Conservation (phyloP, 2,113 vertebrate species). For the Larimichthys polyactis region DNA sequence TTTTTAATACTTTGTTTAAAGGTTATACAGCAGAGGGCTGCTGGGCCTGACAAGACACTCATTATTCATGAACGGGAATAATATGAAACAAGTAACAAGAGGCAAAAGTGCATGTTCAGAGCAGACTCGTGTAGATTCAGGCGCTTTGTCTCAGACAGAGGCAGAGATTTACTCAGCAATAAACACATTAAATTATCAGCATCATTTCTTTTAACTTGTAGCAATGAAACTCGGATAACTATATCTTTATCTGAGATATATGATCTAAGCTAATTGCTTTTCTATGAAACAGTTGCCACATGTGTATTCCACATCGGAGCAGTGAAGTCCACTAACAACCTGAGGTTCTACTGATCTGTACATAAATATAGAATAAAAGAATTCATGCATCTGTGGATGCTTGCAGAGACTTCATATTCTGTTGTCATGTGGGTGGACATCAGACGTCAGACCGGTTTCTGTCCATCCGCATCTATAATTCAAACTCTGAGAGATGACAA, state of each 20-base stretch:
- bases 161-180: background rate
- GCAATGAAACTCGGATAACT: background rate
- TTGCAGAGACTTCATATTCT: constrained; percentile 1
- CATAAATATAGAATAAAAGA: background rate
- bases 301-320: background rate
- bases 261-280: no score
- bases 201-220: background rate
- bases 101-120: background rate
- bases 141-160: background rate
- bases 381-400: background rate
- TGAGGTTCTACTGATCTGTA: background rate
- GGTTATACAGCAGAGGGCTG: constrained; percentile 16
- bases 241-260: background rate
- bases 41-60: background rate
- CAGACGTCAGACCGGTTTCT: background rate
- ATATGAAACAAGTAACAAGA: constrained; percentile 3
- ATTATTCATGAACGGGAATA: constrained; percentile 16
- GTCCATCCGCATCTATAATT: background rate
- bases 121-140: background rate
- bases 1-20: background rate
- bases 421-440: background rate
- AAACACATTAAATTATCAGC: background rate
- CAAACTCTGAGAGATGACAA: background rate
- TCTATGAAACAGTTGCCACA: background rate
- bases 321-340: background rate